Evolutionary conservation across 2,888 invertebrate species (phyloP), one percentile per base, ranked within the genome.

Genomic region (Perdita meconis): DNA sequence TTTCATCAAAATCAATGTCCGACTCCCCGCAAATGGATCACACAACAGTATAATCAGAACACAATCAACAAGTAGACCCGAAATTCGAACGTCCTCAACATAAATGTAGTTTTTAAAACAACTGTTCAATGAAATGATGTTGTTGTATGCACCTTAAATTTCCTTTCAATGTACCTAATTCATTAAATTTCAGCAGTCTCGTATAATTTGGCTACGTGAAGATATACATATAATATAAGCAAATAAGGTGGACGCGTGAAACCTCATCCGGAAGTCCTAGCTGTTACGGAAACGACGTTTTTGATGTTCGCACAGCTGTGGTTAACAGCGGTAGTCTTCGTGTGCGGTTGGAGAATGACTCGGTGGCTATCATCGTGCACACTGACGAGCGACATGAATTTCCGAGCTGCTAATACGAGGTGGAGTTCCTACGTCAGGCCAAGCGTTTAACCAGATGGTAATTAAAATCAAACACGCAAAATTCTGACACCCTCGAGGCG

Each of bases 401-500:
- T 65, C 77, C 69, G 59, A 50, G 75, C 56, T 75, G 65, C 60
- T 64, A 75, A 75, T 56, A 53, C 75, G 56, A 19, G 55, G 26
- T 24, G 47, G 77, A 65, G 36, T 69, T 57, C 50, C 56, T 19
- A 47, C 63, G 68, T 57, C 67, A 60, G 65, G 42, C n/a, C 47
- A 40, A 19, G 47, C 77, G 50, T 69, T 78, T 75, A 60, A 56
- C 53, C 56, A 38, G 60, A 42, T 57, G 69, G 56, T 75, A 75
- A 75, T 78, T 78, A 78, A 78, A 78, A 78, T 75, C 75, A 78
- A 75, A 75, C 68, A 73, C 30, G 75, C 55, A 63, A 69, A 50
- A 56, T 65, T 59, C 42, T 68, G 47, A 67, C 64, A 50, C 61
- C 38, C 13, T 1, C 30, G 12, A 30, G 53, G 36, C 24, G 57